Conservation (phyloP, 2,888 invertebrate species). For the Melanophora roralis region DNA sequence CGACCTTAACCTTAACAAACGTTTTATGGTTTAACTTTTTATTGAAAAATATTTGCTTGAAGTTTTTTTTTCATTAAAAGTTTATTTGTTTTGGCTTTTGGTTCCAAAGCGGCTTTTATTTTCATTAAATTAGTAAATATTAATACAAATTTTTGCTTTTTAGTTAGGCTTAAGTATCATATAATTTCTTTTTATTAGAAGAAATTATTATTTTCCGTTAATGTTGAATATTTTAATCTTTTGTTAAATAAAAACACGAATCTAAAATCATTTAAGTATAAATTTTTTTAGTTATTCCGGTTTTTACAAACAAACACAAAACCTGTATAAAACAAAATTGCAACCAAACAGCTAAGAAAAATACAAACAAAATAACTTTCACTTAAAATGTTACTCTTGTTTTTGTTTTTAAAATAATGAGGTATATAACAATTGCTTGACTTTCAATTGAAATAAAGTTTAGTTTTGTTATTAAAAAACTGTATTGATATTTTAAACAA, state of each 20-base stretch:
- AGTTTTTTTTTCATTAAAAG: not conserved
- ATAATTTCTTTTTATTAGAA: too few species aligned
- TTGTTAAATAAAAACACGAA: too few species aligned
- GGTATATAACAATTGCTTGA: conserved; percentile 7
- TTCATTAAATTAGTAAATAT: too few species aligned
- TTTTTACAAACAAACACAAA: not conserved
- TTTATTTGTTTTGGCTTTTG: not conserved
- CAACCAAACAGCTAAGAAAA: not conserved
- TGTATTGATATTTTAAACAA: not conserved
- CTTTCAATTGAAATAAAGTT: not conserved
- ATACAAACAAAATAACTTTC: conserved; percentile 24
- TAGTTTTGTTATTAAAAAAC: not conserved
- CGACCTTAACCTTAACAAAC: not conserved
- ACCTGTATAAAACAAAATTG: not conserved
- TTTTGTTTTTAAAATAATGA: not conserved
- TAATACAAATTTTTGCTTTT: too few species aligned
- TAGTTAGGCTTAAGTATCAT: too few species aligned
- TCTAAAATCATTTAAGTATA: too few species aligned
- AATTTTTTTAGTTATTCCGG: conserved; percentile 5
- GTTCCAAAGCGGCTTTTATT: too few species aligned
- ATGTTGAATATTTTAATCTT: too few species aligned
- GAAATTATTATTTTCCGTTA: too few species aligned
- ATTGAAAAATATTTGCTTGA: not conserved
- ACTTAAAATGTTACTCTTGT: conserved; percentile 8
- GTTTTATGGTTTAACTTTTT: too few species aligned